phyloP scores from a whole-genome alignment of 2,888 invertebrate species.

The Apamea crenata region DNA sequence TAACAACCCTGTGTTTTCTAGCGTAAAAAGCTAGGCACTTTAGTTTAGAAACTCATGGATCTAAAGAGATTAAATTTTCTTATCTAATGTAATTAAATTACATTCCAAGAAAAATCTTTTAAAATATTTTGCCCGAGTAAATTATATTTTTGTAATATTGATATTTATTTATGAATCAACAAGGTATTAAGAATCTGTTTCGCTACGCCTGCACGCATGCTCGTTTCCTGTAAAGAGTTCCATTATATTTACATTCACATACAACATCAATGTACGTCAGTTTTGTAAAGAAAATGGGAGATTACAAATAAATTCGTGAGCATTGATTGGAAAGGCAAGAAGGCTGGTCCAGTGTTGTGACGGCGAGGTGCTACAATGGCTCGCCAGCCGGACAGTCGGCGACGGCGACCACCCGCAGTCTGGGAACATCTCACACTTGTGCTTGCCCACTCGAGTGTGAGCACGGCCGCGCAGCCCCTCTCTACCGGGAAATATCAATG shows the following conservation, averaged over 20 bases:
- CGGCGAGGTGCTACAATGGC: slow-evolving; percentile 77
- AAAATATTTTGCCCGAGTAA: not conserved
- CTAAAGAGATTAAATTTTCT: not conserved
- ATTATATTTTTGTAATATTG: not conserved
- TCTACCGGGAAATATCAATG: slow-evolving; percentile 82
- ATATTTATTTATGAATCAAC: not conserved
- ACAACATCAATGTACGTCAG: slow-evolving; percentile 49
- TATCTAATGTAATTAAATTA: not conserved
- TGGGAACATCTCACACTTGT: slow-evolving; percentile 75
- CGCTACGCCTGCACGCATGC: slow-evolving; percentile 13
- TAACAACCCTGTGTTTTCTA: not conserved
- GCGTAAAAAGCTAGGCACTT: not conserved
- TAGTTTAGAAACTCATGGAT: not conserved
- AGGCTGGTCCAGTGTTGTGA: slow-evolving; percentile 78
- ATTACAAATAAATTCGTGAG: slow-evolving; percentile 52
- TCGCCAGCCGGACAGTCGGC: slow-evolving; percentile 40
- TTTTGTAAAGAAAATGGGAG: slow-evolving; percentile 45
- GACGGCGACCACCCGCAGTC: slow-evolving; percentile 84
- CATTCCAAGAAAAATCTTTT: not conserved
- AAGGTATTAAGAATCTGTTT: slow-evolving; percentile 19
- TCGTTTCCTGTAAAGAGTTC: slow-evolving; percentile 22
- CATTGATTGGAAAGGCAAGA: slow-evolving; percentile 66
- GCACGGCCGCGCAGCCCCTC: slow-evolving; percentile 67
- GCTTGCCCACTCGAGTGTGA: slow-evolving; percentile 82
- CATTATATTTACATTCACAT: slow-evolving; percentile 38